A percentile compares a stretch with the other conserved stretches of the same genome.
phyloP scores from a whole-genome alignment of 2,113 vertebrate genomes.

The Mustelus asterias region DNA sequence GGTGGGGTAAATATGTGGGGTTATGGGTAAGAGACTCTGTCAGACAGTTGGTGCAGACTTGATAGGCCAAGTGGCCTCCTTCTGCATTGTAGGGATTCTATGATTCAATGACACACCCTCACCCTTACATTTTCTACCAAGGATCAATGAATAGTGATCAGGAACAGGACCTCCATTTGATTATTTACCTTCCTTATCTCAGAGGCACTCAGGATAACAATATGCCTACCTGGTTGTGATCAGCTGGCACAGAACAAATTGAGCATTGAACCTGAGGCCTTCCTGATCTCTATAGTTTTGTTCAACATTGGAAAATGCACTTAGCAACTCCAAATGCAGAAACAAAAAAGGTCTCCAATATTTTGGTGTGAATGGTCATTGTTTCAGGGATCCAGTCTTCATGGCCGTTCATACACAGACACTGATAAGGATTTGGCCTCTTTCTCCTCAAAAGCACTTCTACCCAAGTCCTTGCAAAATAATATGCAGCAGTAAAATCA shows the following conservation, averaged over 20 bases:
- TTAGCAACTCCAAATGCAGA: not conserved
- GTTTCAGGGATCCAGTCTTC: not conserved
- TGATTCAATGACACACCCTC: too few species aligned
- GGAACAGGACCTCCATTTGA: not conserved
- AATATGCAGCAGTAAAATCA: not conserved
- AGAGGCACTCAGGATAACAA: not conserved
- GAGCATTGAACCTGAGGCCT: not conserved
- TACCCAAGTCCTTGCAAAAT: not conserved
- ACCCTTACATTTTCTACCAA: not conserved
- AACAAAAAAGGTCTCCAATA: not conserved
- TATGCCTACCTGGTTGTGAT: not conserved
- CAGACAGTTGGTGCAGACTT: too few species aligned
- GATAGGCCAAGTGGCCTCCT: too few species aligned
- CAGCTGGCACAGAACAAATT: not conserved
- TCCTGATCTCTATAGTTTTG: not conserved
- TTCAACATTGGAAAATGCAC: not conserved
- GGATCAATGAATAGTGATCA: not conserved
- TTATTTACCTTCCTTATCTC: not conserved
- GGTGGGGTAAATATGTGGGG: too few species aligned
- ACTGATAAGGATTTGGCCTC: not conserved
- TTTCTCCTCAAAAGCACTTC: not conserved
- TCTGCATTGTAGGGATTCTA: too few species aligned
- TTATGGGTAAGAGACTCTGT: too few species aligned
- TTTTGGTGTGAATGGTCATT: not conserved
- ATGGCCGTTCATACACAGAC: not conserved